Base-by-base conservation (phyloP, 2,888 invertebrate species). In the Prenolepis imparis region DNA sequence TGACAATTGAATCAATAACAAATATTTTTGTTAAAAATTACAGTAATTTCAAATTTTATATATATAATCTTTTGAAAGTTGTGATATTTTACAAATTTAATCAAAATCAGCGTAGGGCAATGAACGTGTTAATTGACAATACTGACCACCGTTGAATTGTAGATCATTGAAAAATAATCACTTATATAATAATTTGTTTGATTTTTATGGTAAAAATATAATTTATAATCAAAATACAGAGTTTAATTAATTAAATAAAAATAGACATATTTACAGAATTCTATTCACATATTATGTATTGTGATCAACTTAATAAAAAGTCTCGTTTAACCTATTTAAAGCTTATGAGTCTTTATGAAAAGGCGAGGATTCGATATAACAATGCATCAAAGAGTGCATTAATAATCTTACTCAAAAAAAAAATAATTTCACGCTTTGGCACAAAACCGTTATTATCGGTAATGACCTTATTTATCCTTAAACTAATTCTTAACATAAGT, bases 201-300 rank as follows among this genome's bases (percentile, higher is more conserved):
- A 70, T 77, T 44, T 74, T 52, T 52, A 80, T 15, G 41, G 2
- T 36, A 57, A 70, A 63, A 73, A 63, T 67, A 72, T 67, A 82
- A 52, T 32, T 82, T 72, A 82, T 57, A 84, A 83, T 83, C 24
- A 61, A 12, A 4, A n/a, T 18, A 3, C 21, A 36, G 11, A 5
- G 1, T 67, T 41, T 83, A 84, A 1, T 48, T 41, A 78, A 73
- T 89, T 89, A 90, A 86, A 89, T 90, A 82, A 86, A 41, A 24
- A 59, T 64, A 66, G 41, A 48, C 66, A 83, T 92, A 92, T 92
- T 88, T 92, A 92, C 92, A 92, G 36, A 32, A 2, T n/a, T 55
- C 48, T 92, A 91, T 91, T 90, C 89, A 92, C 91, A 90, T 57
- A 39, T 63, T 39, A 48, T 36, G 73, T 21, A 66, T 61, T 41